These are phyloP conservation scores for Halichondria panicea DNA, from an alignment of 37 sponge, comb jelly and placozoan species.

Conservation along the genomic window DNA sequence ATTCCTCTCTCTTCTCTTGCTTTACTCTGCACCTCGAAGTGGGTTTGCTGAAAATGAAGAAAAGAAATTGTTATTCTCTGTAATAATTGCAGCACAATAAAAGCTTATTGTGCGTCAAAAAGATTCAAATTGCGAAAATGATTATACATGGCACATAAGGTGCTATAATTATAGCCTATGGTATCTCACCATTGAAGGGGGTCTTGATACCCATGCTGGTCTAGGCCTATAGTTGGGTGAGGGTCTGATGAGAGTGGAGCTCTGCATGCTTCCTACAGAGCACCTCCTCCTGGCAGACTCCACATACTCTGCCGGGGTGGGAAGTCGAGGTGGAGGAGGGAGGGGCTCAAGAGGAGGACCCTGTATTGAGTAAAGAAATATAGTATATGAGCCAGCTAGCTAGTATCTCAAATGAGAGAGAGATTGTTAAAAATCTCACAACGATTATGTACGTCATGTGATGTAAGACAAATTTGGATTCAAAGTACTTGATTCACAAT, in stretches of 20 bases:
- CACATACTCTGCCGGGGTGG: slow-evolving; percentile 68
- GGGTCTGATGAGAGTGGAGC: slow-evolving; percentile 48
- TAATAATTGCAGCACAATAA: not conserved
- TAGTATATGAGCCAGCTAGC: not conserved
- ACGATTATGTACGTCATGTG: no score
- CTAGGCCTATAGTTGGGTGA: slow-evolving; percentile 38
- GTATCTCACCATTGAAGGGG: no score
- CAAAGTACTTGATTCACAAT: no score
- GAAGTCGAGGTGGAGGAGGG: slow-evolving; percentile 69
- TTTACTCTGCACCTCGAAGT: slow-evolving; percentile 30
- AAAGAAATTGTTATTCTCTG: not conserved
- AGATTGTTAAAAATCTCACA: not conserved
- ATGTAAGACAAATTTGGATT: no score
- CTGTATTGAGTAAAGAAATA: slow-evolving; percentile 22
- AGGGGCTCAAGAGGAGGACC: slow-evolving; percentile 63
- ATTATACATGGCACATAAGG: slow-evolving; percentile 28
- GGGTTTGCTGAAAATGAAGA: slow-evolving; percentile 19
- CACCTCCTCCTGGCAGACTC: slow-evolving; percentile 27
- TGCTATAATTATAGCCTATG: no score
- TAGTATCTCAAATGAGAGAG: not conserved
- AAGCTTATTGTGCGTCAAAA: not conserved
- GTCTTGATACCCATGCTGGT: slow-evolving; percentile 64
- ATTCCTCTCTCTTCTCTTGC: slow-evolving; percentile 58
- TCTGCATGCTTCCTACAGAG: slow-evolving; percentile 42
- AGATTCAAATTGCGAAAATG: not conserved